These are phyloP conservation scores for Holotrichia oblita DNA, from an alignment of 1,140 invertebrate genomes.

Conservation along the genomic window DNA sequence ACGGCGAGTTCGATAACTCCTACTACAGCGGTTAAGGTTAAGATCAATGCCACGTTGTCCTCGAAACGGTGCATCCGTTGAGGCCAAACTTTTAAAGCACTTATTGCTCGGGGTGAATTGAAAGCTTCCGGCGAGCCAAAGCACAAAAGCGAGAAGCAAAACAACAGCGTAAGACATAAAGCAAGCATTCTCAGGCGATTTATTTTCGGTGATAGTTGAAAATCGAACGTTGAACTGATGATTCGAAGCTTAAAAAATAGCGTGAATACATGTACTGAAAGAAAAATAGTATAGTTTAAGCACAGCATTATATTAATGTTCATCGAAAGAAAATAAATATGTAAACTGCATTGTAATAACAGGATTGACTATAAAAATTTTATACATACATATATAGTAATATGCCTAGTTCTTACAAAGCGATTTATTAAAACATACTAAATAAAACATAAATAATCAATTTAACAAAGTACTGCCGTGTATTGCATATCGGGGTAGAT, in stretches of 20 bases:
- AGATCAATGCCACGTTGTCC: slow-evolving; percentile 24
- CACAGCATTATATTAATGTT: too few relatives aligned
- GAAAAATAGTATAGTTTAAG: background rate
- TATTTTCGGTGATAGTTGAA: background rate
- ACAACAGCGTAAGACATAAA: background rate
- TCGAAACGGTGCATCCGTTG: background rate
- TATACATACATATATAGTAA: too few relatives aligned
- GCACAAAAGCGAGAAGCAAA: slow-evolving; percentile 2
- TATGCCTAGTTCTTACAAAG: too few relatives aligned
- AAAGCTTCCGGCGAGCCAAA: slow-evolving; percentile 20
- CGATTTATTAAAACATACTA: too few relatives aligned
- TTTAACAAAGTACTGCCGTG: too few relatives aligned
- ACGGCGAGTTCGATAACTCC: slow-evolving; percentile 16
- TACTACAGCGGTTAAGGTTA: slow-evolving; percentile 25
- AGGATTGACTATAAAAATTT: too few relatives aligned
- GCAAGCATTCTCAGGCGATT: background rate
- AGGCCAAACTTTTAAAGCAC: slow-evolving; percentile 5
- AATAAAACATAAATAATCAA: too few relatives aligned
- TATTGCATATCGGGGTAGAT: too few relatives aligned
- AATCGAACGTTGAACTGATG: background rate
- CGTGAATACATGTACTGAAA: background rate
- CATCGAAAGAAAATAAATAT: too few relatives aligned
- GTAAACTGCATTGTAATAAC: too few relatives aligned
- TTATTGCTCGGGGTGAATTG: background rate
- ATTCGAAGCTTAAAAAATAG: slow-evolving; percentile 1